These are phyloP conservation scores for Cryptoprocta ferox DNA, from an alignment of 2,797 vertebrate genomes.

Conservation along the genomic window DNA sequence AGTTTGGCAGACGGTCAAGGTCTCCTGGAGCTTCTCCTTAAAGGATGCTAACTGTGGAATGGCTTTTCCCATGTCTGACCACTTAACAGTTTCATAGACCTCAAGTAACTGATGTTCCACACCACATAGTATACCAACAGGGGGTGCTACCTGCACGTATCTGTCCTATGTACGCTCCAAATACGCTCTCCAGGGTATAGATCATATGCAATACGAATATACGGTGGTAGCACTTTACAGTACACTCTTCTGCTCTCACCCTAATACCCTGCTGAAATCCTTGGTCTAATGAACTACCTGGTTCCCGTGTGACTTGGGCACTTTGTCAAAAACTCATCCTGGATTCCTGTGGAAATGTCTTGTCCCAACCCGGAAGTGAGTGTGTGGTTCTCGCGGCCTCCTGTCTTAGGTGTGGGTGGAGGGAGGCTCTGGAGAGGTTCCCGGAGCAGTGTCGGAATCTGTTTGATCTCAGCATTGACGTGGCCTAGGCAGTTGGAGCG, in stretches of 20 bases:
- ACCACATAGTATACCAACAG: conserved; percentile 63
- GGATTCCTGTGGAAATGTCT: conserved; percentile 57
- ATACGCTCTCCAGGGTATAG: conserved; percentile 24
- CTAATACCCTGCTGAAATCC: conserved; percentile 33
- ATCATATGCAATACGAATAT: conserved; percentile 59
- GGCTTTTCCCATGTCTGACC: conserved; percentile 67
- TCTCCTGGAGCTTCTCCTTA: conserved; percentile 66
- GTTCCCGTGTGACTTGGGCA: conserved; percentile 56
- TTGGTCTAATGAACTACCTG: conserved; percentile 39
- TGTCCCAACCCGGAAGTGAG: conserved; percentile 39
- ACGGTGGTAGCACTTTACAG: conserved; percentile 39
- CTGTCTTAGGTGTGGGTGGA: not conserved
- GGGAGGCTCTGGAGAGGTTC: not conserved
- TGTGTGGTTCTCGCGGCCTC: not conserved
- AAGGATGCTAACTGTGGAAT: conserved; percentile 62
- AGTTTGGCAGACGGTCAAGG: conserved; percentile 24
- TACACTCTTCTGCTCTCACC: not conserved
- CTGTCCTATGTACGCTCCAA: conserved; percentile 63
- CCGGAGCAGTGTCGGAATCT: not conserved
- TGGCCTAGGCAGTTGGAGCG: not conserved
- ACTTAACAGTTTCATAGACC: conserved; percentile 61
- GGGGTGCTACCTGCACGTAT: conserved; percentile 75
- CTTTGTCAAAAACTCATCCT: conserved; percentile 53
- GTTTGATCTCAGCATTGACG: not conserved
- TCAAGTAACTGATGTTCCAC: conserved; percentile 59